Evolutionary conservation across 1,140 invertebrate genomes (phyloP).

Genomic region (Lordiphosa collinella): DNA sequence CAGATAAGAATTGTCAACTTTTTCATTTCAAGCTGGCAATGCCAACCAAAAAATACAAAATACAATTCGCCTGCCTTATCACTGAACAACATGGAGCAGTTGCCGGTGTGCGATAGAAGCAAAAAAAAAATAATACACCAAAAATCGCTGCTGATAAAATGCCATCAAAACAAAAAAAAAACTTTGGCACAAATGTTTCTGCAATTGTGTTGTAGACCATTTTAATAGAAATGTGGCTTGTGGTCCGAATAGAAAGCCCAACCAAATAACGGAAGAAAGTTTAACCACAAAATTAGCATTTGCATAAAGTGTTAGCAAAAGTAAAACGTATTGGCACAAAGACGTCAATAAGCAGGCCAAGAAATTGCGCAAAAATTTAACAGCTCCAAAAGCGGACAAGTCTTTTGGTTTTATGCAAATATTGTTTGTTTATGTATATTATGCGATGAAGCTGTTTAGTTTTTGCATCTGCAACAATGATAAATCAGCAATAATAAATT

Average conservation of each 20-base stretch:
- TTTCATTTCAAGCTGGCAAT: too few relatives aligned
- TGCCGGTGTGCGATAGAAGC: neutral
- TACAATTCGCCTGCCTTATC: too few relatives aligned
- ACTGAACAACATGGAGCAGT: too few relatives aligned
- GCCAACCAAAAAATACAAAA: too few relatives aligned
- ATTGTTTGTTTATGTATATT: conserved; percentile 8
- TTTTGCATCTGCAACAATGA: conserved; percentile 1
- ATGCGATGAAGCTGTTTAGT: neutral
- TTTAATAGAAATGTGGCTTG: conserved; percentile 30
- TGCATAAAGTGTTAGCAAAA: conserved; percentile 54
- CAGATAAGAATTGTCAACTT: too few relatives aligned
- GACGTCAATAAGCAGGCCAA: conserved; percentile 34
- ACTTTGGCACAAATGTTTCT: conserved; percentile 16
- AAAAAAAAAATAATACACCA: conserved; percentile 19
- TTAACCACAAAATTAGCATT: conserved; percentile 40
- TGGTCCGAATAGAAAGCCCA: conserved; percentile 56
- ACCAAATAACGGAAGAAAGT: conserved; percentile 52
- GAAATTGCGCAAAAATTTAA: conserved; percentile 41
- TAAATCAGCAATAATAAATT: conserved; percentile 52
- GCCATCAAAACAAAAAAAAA: conserved; percentile 42
- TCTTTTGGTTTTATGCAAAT: conserved; percentile 50
- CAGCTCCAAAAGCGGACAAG: too few relatives aligned
- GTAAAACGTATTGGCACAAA: conserved; percentile 40
- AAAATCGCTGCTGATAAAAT: conserved; percentile 60
- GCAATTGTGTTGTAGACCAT: conserved; percentile 32